Evolutionary conservation across 1,140 invertebrate species (phyloP).

Genomic region (Copidosoma floridanum): DNA sequence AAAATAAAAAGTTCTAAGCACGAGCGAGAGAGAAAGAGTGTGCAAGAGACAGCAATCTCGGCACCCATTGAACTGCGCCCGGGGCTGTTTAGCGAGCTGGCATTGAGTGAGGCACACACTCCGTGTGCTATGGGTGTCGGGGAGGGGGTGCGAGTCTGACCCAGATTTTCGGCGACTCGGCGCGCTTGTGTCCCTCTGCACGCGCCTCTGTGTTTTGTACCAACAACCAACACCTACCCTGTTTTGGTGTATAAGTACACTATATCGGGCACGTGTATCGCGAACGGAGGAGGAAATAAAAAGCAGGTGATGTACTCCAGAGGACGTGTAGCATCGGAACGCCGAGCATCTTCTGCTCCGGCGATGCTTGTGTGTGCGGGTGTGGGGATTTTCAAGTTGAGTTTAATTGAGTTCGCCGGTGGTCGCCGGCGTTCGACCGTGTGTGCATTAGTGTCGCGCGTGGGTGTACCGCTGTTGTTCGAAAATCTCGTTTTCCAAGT

Average conservation of each 20-base stretch:
- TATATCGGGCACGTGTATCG: no score
- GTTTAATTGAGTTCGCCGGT: conserved; percentile 14
- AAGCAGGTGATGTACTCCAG: not conserved
- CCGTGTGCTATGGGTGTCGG: conserved; percentile 12
- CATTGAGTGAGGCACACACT: conserved; percentile 10
- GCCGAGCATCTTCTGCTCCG: no score
- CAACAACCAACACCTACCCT: no score
- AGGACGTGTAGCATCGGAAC: no score
- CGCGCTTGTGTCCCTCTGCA: not conserved
- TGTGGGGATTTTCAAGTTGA: not conserved
- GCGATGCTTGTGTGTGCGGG: no score
- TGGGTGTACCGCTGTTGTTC: no score
- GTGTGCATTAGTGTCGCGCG: no score
- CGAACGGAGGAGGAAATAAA: no score
- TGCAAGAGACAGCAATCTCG: conserved; percentile 35
- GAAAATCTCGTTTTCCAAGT: no score
- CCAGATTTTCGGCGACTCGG: conserved; percentile 30
- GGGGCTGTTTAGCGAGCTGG: conserved; percentile 35
- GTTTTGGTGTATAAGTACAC: no score
- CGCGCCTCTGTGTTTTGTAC: no score
- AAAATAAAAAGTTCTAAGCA: not conserved
- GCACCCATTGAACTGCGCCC: conserved; percentile 33
- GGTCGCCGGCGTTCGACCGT: no score
- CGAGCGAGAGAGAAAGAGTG: conserved; percentile 2
- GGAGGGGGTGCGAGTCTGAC: conserved; percentile 5